Evolutionary conservation across 2,797 vertebrate species (phyloP), one percentile per base, ranked within the genome.

Genomic region (Sebastes matsubarae): DNA sequence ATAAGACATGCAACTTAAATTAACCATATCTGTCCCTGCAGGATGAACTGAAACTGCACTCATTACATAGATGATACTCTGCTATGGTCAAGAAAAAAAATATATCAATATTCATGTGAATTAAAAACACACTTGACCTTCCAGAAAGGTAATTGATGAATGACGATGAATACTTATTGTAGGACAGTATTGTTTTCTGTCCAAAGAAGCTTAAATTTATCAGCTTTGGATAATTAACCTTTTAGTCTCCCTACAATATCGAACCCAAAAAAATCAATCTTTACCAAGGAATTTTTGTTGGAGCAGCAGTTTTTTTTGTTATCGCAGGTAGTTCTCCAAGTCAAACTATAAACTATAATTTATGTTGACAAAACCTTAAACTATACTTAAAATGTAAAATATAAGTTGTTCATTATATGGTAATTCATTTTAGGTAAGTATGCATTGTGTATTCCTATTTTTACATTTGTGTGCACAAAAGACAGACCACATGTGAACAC

Each of bases 391-490:
- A 6, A 6, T n/a, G 2, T 14, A 24, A 42, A n/a, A 32, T 18
- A 18, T 34, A 29, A 59, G 10, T 54, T 50, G 2, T 54, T 58
- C 4, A 50, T 34, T 30, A 18, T 30, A 18, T 25, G 9, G 5
- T 5, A 30, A 72, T 65, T 67, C 30, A 2, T 64, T 68, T 71
- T 7, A 63, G 52, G 18, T 22, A 38, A 54, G 6, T 52, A 42
- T 65, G 25, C 29, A 65, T 32, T n/a, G 24, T 13, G 13, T 27
- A 2, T 46, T 67, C 9, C 14, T 68, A 7, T 58, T 75, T 86
- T 34, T 64, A 71, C 25, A 74, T 70, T 46, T 65, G 20, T 52
- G 36, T 24, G 57, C 13, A 68, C 11, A 77, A n/a, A 50, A 58
- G 29, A 73, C 25, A 59, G 34, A 10, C n/a, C 5, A 65, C 29